phyloP scores from a whole-genome alignment of 1,140 invertebrate genomes.

The Pseudoatta argentina region DNA sequence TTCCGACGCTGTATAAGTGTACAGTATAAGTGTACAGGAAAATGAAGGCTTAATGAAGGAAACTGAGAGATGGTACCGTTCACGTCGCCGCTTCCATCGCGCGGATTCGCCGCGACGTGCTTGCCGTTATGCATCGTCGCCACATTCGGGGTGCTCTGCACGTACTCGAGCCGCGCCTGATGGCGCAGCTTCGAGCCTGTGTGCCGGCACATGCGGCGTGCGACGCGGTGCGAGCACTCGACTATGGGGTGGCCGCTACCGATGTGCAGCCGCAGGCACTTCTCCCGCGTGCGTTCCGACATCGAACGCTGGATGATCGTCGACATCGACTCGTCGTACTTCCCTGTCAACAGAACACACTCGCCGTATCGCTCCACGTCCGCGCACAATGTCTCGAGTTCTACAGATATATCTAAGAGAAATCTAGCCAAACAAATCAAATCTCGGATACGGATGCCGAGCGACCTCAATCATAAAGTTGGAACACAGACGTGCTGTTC shows the following conservation, averaged over 20 bases:
- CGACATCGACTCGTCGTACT: conserved; percentile 82
- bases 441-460: neutral
- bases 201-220: conserved; percentile 79
- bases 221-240: conserved; percentile 82
- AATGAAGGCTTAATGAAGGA: neutral
- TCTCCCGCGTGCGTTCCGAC: conserved; percentile 85
- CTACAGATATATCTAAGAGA: neutral
- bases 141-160: conserved; percentile 89
- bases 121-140: conserved; percentile 85
- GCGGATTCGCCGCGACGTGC: conserved; percentile 80
- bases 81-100: conserved; percentile 71
- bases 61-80: conserved; percentile 26
- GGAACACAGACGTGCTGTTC: neutral
- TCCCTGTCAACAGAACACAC: conserved; percentile 76
- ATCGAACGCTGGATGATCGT: conserved; percentile 86
- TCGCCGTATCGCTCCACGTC: neutral
- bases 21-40: too few relatives aligned
- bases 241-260: conserved; percentile 73
- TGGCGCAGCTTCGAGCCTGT: conserved; percentile 84
- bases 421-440: neutral
- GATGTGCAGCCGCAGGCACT: conserved; percentile 73
- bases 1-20: neutral
- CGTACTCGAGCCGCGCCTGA: conserved; percentile 87
- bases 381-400: neutral
- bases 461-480: neutral